Percentiles rank a stretch among this genome's conserved stretches.
Evolutionary conservation across 1,140 invertebrate genomes (phyloP).

Genomic region (Cyrtorhinus lividipennis): DNA sequence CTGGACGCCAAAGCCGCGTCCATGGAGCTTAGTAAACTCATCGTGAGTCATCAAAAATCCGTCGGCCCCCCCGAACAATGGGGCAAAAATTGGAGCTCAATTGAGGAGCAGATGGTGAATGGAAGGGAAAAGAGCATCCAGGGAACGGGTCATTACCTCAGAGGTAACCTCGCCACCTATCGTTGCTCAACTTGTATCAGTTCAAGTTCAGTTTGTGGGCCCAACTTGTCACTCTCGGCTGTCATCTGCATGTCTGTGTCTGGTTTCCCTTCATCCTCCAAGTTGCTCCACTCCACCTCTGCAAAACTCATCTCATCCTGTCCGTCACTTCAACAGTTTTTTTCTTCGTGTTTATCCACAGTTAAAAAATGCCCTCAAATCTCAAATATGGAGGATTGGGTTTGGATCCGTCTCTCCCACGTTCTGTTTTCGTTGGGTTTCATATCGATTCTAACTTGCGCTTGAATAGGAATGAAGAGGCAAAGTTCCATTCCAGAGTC

Average conservation of each 20-base stretch:
- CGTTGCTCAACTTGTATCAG: neutral
- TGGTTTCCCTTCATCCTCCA: neutral
- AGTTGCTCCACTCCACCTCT: neutral
- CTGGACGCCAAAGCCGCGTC: neutral
- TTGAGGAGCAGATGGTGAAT: conserved; percentile 14
- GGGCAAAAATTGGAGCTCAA: conserved; percentile 12
- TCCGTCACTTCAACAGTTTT: neutral
- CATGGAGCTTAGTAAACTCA: neutral
- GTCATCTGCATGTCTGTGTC: neutral
- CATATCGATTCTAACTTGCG: no score
- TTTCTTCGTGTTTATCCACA: no score
- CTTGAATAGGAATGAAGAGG: no score
- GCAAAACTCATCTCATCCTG: neutral
- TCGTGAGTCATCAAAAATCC: conserved; percentile 5
- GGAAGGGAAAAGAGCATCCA: neutral
- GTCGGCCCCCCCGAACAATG: neutral
- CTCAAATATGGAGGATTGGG: no score
- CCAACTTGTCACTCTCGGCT: conserved; percentile 2
- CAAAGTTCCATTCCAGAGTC: no score
- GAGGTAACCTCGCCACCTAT: neutral
- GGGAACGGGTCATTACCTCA: neutral
- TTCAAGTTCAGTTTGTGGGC: neutral
- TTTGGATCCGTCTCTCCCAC: no score
- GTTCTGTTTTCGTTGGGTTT: no score
- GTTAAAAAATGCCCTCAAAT: no score